A percentile compares a stretch with the other conserved stretches of the same genome.
These are phyloP conservation scores for Tolmerus cingulatus DNA, from an alignment of 2,888 invertebrate species.

Conservation along the genomic window DNA sequence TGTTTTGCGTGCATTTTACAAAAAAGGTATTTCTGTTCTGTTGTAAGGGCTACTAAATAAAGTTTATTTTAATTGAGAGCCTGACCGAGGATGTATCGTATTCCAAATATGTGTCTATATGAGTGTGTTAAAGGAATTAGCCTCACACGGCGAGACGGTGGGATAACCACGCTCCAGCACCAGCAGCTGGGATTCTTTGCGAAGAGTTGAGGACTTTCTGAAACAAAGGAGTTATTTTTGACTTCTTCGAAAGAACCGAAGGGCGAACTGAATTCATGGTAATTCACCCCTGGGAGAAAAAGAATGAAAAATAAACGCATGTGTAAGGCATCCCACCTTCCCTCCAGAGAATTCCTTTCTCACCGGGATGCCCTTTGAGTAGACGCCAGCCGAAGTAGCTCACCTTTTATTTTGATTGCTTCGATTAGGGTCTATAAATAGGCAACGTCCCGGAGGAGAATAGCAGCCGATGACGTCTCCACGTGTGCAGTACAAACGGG, in stretches of 20 bases:
- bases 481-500: constrained; percentile 32
- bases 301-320: neutral
- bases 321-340: neutral
- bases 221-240: constrained; percentile 29
- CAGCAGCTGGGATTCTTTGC: constrained; percentile 10
- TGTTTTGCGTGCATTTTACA: too few relatives aligned
- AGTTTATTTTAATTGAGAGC: neutral
- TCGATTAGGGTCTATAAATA: constrained; percentile 1
- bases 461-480: constrained; percentile 30
- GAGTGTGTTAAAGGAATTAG: neutral
- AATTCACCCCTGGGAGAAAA: neutral
- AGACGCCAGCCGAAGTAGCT: neutral
- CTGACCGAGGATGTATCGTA: neutral
- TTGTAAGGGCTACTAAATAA: neutral
- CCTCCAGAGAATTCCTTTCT: neutral
- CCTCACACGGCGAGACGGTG: neutral
- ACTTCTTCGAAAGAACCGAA: neutral
- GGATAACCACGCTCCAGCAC: neutral
- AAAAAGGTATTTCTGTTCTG: neutral
- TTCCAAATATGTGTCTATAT: neutral
- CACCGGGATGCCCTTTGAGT: neutral
- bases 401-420: constrained; percentile 3
- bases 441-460: neutral
- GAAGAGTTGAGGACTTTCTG: constrained; percentile 7
- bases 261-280: constrained; percentile 14